phyloP scores from a whole-genome alignment of 2,797 vertebrate genomes.

The Takifugu rubripes region DNA sequence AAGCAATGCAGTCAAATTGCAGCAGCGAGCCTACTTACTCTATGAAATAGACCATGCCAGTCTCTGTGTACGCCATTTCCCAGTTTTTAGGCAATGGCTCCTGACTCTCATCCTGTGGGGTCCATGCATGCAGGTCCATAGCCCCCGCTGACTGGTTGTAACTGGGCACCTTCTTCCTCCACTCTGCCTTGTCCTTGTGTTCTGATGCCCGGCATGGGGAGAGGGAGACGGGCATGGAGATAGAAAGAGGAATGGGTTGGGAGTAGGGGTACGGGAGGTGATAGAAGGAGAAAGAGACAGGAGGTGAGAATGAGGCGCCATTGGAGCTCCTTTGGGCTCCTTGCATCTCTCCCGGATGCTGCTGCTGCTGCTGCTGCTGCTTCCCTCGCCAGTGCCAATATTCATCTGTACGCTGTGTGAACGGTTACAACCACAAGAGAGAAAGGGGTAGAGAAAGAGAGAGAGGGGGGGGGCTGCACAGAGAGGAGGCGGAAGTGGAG shows the following conservation, averaged over 20 bases:
- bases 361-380: slow-evolving; percentile 9
- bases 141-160: slow-evolving; percentile 87
- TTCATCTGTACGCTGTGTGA: slow-evolving; percentile 48
- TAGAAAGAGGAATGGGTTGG: slow-evolving; percentile 53
- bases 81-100: slow-evolving; percentile 92
- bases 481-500: slow-evolving; percentile 42
- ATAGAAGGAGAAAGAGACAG: slow-evolving; percentile 61
- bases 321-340: slow-evolving; percentile 61
- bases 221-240: slow-evolving; percentile 55
- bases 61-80: slow-evolving; percentile 98
- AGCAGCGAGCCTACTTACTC: slow-evolving; percentile 83
- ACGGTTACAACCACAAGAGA: slow-evolving; percentile 54
- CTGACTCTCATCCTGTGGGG: slow-evolving; percentile 85
- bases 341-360: slow-evolving; percentile 54
- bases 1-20: slow-evolving; percentile 21
- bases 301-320: slow-evolving; percentile 60
- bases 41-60: slow-evolving; percentile 99
- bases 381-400: slow-evolving; percentile 37
- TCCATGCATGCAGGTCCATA: slow-evolving; percentile 88
- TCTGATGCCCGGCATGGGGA: slow-evolving; percentile 59
- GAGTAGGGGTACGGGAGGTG: slow-evolving; percentile 56
- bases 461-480: slow-evolving; percentile 21
- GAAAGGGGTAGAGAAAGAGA: slow-evolving; percentile 31
- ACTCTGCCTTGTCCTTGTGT: slow-evolving; percentile 85
- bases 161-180: slow-evolving; percentile 93